phyloP scores from a whole-genome alignment of 2,888 invertebrate genomes.

The Fabriciana adippe region DNA sequence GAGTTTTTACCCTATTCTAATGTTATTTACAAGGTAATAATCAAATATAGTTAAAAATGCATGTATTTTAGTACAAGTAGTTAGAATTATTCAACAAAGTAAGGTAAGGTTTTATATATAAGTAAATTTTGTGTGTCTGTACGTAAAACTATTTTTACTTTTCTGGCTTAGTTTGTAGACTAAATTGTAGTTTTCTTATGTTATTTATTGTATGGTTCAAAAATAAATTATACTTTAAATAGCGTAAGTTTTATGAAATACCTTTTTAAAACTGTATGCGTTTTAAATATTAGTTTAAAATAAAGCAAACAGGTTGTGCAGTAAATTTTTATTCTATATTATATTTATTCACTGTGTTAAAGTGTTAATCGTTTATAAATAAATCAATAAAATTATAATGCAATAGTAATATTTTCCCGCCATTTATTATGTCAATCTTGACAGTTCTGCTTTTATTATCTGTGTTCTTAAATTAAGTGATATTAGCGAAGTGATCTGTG shows the following conservation, averaged over 20 bases:
- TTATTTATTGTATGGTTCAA: constrained; percentile 9
- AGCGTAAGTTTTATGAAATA: too few relatives aligned
- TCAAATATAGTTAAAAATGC: not conserved
- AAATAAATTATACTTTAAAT: not conserved
- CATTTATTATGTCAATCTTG: not conserved
- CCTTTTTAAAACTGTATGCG: not conserved
- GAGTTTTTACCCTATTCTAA: constrained; percentile 8
- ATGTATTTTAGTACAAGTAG: not conserved
- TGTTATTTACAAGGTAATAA: constrained; percentile 21
- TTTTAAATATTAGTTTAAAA: not conserved
- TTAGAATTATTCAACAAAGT: not conserved
- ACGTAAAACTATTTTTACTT: too few relatives aligned
- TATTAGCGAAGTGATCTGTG: too few relatives aligned
- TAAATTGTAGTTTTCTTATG: not conserved
- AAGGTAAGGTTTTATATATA: not conserved
- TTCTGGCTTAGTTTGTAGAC: not conserved
- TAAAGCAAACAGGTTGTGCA: constrained; percentile 5
- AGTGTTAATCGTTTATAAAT: not conserved
- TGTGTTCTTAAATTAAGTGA: too few relatives aligned
- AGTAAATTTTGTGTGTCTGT: not conserved
- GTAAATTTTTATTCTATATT: not conserved
- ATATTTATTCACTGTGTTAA: not conserved
- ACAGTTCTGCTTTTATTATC: not conserved
- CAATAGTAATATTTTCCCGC: not conserved
- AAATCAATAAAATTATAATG: not conserved